These are phyloP conservation scores for Menidia menidia DNA, from an alignment of 2,797 vertebrate genomes.

Conservation along the genomic window DNA sequence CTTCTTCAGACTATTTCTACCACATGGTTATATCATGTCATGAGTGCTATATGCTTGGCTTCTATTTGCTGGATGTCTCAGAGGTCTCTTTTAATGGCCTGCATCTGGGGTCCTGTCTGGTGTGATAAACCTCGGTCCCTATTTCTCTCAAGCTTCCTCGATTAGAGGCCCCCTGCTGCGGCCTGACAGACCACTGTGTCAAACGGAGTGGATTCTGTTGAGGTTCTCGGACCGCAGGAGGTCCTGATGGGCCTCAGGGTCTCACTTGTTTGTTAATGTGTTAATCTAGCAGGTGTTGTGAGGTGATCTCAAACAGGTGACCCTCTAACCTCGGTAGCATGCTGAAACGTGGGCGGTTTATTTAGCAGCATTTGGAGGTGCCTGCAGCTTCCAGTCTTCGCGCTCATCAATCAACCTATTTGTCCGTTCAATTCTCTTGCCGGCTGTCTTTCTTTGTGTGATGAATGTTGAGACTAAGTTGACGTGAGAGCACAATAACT, in stretches of 20 bases:
- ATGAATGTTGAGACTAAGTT: constrained; percentile 30
- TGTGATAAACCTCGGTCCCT: neutral
- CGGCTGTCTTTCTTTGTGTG: constrained; percentile 4
- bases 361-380: neutral
- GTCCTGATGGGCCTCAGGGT: neutral
- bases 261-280: neutral
- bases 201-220: neutral
- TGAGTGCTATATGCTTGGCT: neutral
- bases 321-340: neutral
- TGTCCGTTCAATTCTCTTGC: constrained; percentile 3
- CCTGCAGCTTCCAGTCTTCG: neutral
- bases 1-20: no score
- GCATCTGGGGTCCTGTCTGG: neutral
- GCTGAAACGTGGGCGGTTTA: neutral
- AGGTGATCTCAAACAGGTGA: neutral
- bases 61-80: neutral
- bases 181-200: neutral
- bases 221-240: neutral
- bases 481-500: constrained; percentile 22
- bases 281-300: neutral
- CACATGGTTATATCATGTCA: no score
- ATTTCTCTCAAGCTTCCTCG: neutral
- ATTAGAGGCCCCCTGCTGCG: neutral
- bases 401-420: constrained; percentile 4
- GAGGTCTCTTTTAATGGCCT: neutral